Evolutionary conservation across 1,140 invertebrate genomes (phyloP).

Genomic region (Campodea augens): DNA sequence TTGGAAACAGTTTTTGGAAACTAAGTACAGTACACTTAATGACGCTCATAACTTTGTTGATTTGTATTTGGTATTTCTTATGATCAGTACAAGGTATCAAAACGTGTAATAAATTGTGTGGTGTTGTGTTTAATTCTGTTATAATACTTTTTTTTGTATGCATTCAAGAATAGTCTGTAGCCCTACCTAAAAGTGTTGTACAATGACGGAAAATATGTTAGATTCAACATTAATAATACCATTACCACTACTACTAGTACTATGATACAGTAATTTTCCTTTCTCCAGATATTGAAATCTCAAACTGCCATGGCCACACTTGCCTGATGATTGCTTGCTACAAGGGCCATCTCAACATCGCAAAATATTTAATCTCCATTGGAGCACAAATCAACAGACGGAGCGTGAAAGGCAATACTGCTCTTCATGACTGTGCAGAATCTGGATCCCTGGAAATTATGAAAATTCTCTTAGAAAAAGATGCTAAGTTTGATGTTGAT

Average conservation of each 20-base stretch:
- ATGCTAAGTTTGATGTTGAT: conserved; percentile 18
- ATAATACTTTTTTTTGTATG: not conserved
- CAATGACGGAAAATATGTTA: not conserved
- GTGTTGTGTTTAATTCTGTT: too few species aligned
- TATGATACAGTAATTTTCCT: conserved; percentile 10
- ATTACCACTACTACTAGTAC: not conserved
- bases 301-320: conserved; percentile 81
- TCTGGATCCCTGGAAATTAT: conserved; percentile 82
- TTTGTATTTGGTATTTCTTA: too few species aligned
- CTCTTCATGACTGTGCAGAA: conserved; percentile 87
- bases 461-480: conserved; percentile 67
- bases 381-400: conserved; percentile 81
- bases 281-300: conserved; percentile 61
- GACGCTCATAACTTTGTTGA: too few species aligned
- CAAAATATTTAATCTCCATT: conserved; percentile 61
- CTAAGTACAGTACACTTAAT: too few species aligned
- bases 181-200: not conserved
- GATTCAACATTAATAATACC: not conserved
- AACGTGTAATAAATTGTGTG: too few species aligned
- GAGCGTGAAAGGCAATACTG: conserved; percentile 89
- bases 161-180: not conserved
- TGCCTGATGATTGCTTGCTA: conserved; percentile 95
- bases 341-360: conserved; percentile 73
- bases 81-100: too few species aligned
- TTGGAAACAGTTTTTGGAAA: too few species aligned